Base-by-base conservation (phyloP, 2,113 vertebrate species). In the Casuarius casuarius region DNA sequence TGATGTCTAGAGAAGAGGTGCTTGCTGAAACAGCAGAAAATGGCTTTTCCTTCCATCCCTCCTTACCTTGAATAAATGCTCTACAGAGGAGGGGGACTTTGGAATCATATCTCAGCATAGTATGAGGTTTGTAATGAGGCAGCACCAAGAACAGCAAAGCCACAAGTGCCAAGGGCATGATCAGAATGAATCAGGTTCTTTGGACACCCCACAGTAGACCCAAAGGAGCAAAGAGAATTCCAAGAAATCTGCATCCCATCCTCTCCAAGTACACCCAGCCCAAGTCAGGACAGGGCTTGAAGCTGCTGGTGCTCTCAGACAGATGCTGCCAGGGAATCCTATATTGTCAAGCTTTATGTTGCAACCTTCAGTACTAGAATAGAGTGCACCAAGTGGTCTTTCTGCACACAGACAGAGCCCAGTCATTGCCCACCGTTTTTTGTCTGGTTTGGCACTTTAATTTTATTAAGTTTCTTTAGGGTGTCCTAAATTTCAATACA, bases 271-370 rank as follows among this genome's bases (percentile, higher is more conserved):
- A 91, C 12, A 83, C 7, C 8, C 22, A 86, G 49, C 35, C 7
- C 17, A 75, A 38, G 13, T 31, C 7, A 71, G 38, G 29, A 70
- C 35, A 81, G 17, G 13, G 22, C 9, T 46, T 92, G 65, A 88
- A 91, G 66, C 28, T 7, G n/a, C 16, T 1, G 11, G 48, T 18
- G 40, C 16, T 52, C 44, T 82, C 58, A 33, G 31, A 58, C 12
- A 84, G 35, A 49, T 3, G 76, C 6, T 10, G 3, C 22, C 22
- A 61, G 4, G 54, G 22, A 74, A 49, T 0, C 0, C 22, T 70
- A 63, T 11, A 14, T 16, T 65, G 31, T 16, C 22, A 21, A 66
- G 14, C 26, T 33, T 44, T 31, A 54, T 29, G n/a, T 21, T 62
- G 48, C 20, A 25, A 4, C 56, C 23, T 70, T 63, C 70, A 49